Evolutionary conservation across 1,140 invertebrate species (phyloP).

Genomic region (Scaptomyza hsui): DNA sequence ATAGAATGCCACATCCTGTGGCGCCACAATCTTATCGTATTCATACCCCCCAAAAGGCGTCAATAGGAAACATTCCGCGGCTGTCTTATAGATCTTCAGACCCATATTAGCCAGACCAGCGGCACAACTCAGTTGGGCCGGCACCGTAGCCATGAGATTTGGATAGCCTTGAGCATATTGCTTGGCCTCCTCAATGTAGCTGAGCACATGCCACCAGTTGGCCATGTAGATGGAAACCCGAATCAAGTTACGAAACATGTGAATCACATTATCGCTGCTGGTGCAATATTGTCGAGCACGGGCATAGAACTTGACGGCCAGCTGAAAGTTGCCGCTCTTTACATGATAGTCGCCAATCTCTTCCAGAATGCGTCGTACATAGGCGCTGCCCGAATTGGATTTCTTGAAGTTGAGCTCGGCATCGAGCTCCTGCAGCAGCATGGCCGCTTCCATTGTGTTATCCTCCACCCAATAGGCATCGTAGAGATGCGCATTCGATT

Average conservation of each 20-base stretch:
- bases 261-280: constrained; percentile 61
- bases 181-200: constrained; percentile 69
- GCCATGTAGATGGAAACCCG: constrained; percentile 64
- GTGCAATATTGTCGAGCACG: constrained; percentile 62
- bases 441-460: constrained; percentile 55
- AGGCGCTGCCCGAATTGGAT: constrained; percentile 50
- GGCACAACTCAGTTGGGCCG: constrained; percentile 50
- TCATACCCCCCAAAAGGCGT: constrained; percentile 49
- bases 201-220: constrained; percentile 71
- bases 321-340: constrained; percentile 58
- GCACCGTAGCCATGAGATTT: constrained; percentile 35
- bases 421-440: constrained; percentile 64
- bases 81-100: constrained; percentile 57
- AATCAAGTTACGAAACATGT: constrained; percentile 62
- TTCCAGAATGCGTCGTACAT: constrained; percentile 58
- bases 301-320: constrained; percentile 63
- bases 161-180: constrained; percentile 55
- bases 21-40: constrained; percentile 60
- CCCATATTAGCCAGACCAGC: constrained; percentile 61
- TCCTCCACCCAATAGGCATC: constrained; percentile 42
- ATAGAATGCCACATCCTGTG: constrained; percentile 52
- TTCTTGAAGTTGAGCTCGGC: constrained; percentile 67
- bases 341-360: constrained; percentile 69
- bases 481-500: not conserved
- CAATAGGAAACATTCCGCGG: constrained; percentile 53